Percentiles rank a stretch among this genome's conserved stretches.
phyloP scores from a whole-genome alignment of 2,888 invertebrate genomes.

The Himalopsyche japonica region DNA sequence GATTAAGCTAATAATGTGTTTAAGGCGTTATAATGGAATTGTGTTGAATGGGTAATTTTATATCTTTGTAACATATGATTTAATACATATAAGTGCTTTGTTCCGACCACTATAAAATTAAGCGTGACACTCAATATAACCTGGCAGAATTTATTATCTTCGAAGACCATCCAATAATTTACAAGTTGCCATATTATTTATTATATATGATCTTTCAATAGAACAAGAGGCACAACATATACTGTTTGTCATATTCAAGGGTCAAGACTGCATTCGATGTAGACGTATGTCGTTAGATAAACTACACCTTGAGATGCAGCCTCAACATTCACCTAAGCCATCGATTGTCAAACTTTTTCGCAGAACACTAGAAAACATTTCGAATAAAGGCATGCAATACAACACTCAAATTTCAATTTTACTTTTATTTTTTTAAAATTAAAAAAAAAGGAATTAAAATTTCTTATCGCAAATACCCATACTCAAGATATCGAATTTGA shows the following conservation, averaged over 20 bases:
- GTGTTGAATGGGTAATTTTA: too few species aligned
- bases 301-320: not conserved
- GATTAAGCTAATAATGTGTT: too few species aligned
- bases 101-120: not conserved
- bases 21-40: too few species aligned
- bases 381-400: too few species aligned
- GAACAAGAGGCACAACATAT: not conserved
- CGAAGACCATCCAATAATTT: not conserved
- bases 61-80: too few species aligned
- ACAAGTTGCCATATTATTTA: not conserved
- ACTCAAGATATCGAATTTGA: too few species aligned
- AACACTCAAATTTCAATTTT: too few species aligned
- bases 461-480: too few species aligned
- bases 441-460: too few species aligned
- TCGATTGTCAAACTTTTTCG: not conserved
- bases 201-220: not conserved
- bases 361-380: too few species aligned
- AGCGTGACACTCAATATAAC: not conserved
- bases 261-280: not conserved
- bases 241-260: not conserved
- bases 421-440: too few species aligned
- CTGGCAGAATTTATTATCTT: not conserved
- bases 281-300: not conserved
- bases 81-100: not conserved
- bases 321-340: not conserved